Conservation (phyloP, 2,113 vertebrate species). For the Morone chrysops region DNA sequence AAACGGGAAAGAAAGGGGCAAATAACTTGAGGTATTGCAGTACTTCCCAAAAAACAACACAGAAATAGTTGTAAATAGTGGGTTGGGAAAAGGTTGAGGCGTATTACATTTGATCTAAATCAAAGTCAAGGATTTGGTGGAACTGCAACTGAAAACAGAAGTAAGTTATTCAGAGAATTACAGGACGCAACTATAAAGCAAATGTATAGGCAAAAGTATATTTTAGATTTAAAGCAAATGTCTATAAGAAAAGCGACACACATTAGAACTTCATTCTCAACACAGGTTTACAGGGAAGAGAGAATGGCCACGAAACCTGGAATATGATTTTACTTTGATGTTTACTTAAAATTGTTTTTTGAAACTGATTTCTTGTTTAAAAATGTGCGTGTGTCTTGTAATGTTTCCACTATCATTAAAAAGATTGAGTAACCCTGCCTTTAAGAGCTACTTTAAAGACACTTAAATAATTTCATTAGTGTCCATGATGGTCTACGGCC, state of each 20-base stretch:
- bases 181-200: slow-evolving; percentile 1
- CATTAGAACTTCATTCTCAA: background rate
- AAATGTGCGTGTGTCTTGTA: background rate
- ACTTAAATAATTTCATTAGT: slow-evolving; percentile 47
- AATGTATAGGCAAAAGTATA: background rate
- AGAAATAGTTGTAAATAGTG: background rate
- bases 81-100: slow-evolving; percentile 5
- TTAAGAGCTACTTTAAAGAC: slow-evolving; percentile 7
- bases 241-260: background rate
- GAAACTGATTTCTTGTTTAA: background rate
- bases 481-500: slow-evolving; percentile 33
- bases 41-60: slow-evolving; percentile 13
- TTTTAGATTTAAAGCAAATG: background rate
- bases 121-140: slow-evolving; percentile 9
- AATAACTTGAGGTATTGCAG: slow-evolving; percentile 23
- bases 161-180: background rate
- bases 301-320: background rate
- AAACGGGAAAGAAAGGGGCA: slow-evolving; percentile 33
- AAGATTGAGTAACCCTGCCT: background rate
- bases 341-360: background rate
- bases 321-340: background rate
- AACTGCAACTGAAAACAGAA: slow-evolving; percentile 21
- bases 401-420: slow-evolving; percentile 25
- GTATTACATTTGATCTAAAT: slow-evolving; percentile 5
- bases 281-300: background rate